These are phyloP conservation scores for Pristionchus exspectatus DNA, from an alignment of 2,888 invertebrate species.

Conservation along the genomic window DNA sequence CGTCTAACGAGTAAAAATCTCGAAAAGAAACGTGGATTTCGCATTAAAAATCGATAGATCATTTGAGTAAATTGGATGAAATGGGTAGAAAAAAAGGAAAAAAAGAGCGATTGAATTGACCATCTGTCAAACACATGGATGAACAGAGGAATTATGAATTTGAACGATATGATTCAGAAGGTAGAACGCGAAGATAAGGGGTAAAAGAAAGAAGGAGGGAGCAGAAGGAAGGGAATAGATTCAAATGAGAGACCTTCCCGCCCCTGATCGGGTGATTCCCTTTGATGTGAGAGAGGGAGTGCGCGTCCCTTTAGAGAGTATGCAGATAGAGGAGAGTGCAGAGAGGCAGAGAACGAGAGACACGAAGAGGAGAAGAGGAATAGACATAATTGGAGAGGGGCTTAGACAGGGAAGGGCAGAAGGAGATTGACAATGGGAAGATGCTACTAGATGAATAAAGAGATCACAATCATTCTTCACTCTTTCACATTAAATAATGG, in stretches of 20 bases:
- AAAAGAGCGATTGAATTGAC: neutral
- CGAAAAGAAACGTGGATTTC: neutral
- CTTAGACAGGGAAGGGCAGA: neutral
- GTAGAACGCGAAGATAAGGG: conserved; percentile 24
- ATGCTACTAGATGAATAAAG: neutral
- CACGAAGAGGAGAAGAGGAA: conserved; percentile 52
- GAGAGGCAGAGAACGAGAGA: conserved; percentile 52
- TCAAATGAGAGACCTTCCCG: conserved; percentile 52
- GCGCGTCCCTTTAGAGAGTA: conserved; percentile 39
- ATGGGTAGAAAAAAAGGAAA: neutral
- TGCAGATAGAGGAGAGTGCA: conserved; percentile 20
- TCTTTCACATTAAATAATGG: no score
- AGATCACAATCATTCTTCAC: neutral
- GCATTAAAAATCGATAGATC: neutral
- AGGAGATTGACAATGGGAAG: conserved; percentile 39
- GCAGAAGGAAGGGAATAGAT: conserved; percentile 42
- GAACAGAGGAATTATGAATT: neutral
- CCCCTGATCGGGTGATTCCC: conserved; percentile 16
- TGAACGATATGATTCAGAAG: conserved; percentile 47
- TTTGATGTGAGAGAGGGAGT: conserved; percentile 43
- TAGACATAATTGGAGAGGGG: conserved; percentile 56
- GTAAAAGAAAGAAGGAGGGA: conserved; percentile 22
- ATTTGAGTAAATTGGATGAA: neutral
- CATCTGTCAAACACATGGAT: neutral
- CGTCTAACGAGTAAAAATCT: neutral